Evolutionary conservation across 2,113 vertebrate genomes (phyloP).

Genomic region (Suricata suricatta): DNA sequence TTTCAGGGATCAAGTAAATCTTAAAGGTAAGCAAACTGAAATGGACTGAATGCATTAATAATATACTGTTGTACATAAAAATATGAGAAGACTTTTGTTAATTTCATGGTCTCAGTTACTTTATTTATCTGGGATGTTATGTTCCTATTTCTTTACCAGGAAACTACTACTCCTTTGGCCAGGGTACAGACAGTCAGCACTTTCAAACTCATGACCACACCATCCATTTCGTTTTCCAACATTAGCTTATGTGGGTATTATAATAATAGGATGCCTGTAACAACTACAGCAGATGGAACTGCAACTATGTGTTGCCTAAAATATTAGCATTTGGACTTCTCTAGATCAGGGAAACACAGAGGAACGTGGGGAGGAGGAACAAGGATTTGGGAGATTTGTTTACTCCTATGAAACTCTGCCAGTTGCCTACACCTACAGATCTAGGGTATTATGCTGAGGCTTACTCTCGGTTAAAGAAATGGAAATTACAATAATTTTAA

Average conservation of each 20-base stretch:
- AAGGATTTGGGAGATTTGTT: constrained; percentile 9
- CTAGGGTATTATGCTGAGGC: background rate
- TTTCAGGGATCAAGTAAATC: background rate
- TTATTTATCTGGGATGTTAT: background rate
- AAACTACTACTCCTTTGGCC: background rate
- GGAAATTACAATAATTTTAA: constrained; percentile 40
- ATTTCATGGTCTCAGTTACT: constrained; percentile 2
- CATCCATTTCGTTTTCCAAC: constrained; percentile 38
- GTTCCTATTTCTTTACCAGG: background rate
- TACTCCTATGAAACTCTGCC: background rate
- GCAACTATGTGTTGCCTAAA: background rate
- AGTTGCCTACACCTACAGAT: background rate
- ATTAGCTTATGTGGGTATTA: background rate
- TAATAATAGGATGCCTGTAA: background rate
- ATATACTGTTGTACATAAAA: background rate
- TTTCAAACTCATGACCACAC: background rate
- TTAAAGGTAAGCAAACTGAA: background rate
- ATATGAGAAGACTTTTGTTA: background rate
- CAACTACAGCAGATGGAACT: background rate
- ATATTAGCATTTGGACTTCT: background rate
- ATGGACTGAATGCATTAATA: background rate
- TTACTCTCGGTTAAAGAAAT: constrained; percentile 34
- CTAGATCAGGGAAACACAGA: background rate
- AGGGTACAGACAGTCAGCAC: background rate
- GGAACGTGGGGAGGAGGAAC: background rate